Evolutionary conservation across 2,888 invertebrate species (phyloP).

Genomic region (Oscheius sp.): DNA sequence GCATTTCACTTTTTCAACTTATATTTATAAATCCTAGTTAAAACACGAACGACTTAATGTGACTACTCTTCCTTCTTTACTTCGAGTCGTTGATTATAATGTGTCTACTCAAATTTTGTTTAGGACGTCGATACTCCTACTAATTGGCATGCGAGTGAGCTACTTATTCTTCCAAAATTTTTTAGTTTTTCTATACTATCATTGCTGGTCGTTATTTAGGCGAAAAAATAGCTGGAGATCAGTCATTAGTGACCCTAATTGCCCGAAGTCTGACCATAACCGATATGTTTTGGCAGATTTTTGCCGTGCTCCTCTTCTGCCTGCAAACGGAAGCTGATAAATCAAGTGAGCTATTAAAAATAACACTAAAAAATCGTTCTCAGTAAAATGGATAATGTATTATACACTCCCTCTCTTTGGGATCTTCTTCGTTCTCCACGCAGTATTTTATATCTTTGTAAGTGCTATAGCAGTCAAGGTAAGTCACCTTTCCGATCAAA

Average conservation of each 20-base stretch:
- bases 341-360: neutral
- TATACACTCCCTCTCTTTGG: neutral
- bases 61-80: neutral
- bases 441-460: neutral
- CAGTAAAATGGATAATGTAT: slow-evolving; percentile 12
- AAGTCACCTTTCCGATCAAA: neutral
- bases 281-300: slow-evolving; percentile 4
- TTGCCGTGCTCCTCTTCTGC: slow-evolving; percentile 1
- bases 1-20: neutral
- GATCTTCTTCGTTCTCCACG: slow-evolving; percentile 6
- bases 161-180: neutral
- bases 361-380: neutral
- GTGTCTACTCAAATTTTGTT: neutral
- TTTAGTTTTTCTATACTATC: slow-evolving; percentile 8
- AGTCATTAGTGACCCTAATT: neutral
- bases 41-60: neutral
- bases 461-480: neutral
- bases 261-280: neutral
- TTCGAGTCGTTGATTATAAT: slow-evolving; percentile 1
- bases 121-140: neutral
- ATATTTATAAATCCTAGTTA: neutral
- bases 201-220: neutral
- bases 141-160: neutral
- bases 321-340: slow-evolving; percentile 12
- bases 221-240: neutral